phyloP scores from a whole-genome alignment of 2,888 invertebrate species.

The Apotomis betuletana region DNA sequence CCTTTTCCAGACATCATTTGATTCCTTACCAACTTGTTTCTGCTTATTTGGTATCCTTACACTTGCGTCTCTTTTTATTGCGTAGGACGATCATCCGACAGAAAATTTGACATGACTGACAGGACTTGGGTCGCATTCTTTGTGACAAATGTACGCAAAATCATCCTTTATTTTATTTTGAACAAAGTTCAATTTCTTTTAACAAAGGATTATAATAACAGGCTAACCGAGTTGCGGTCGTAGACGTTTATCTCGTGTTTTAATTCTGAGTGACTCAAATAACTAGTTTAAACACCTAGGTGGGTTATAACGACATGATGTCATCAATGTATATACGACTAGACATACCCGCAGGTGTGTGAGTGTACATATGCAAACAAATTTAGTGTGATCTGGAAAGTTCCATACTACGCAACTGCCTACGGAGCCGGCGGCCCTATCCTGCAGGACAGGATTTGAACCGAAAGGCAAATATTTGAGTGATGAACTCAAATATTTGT shows the following conservation, averaged over 20 bases:
- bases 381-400: conserved; percentile 57
- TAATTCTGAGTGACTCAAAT: conserved; percentile 35
- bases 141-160: not conserved
- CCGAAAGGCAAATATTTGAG: no score
- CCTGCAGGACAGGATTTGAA: no score
- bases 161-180: not conserved
- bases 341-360: conserved; percentile 26
- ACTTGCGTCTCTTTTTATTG: conserved; percentile 13
- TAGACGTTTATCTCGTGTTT: conserved; percentile 14
- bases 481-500: no score
- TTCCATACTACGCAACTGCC: conserved; percentile 47
- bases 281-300: conserved; percentile 64
- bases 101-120: not conserved
- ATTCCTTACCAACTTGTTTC: not conserved
- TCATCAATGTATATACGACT: conserved; percentile 56
- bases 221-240: not conserved
- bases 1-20: not conserved
- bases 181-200: not conserved
- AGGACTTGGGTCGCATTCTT: not conserved
- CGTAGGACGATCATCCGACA: conserved; percentile 25
- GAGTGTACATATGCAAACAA: conserved; percentile 41
- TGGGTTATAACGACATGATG: conserved; percentile 53
- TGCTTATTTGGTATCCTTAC: conserved; percentile 15
- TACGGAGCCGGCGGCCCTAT: no score
- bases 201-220: not conserved